These are phyloP conservation scores for Hephaestus fuliginosus DNA, from an alignment of 2,797 vertebrate species.

Conservation along the genomic window DNA sequence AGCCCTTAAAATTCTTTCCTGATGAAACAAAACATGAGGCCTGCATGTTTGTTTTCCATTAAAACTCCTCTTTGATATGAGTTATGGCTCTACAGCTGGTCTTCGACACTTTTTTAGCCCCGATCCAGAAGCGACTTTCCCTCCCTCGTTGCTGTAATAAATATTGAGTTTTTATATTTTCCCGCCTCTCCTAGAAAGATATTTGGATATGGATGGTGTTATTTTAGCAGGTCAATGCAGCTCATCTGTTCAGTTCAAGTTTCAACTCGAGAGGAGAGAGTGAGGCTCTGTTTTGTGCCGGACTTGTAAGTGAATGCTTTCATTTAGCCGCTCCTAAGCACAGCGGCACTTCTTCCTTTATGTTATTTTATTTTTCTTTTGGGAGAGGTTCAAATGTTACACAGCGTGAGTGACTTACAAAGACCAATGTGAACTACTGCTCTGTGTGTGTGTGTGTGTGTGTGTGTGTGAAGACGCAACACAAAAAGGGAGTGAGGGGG, in stretches of 20 bases:
- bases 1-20: neutral
- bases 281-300: neutral
- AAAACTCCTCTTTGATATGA: neutral
- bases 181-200: neutral
- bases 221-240: constrained; percentile 16
- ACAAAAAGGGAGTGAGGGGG: constrained; percentile 43
- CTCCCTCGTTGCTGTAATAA: neutral
- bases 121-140: neutral
- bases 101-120: neutral
- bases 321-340: constrained; percentile 14
- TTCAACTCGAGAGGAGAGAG: neutral
- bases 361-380: neutral
- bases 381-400: constrained; percentile 37
- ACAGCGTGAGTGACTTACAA: constrained; percentile 37
- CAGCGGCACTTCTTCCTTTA: constrained; percentile 3
- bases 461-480: constrained; percentile 30
- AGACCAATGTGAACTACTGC: constrained; percentile 9
- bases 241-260: neutral
- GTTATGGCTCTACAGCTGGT: neutral
- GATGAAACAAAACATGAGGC: neutral
- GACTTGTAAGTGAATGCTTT: constrained; percentile 30
- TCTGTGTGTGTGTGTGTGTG: constrained; percentile 13
- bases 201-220: neutral
- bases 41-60: neutral
- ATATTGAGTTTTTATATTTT: neutral